A percentile compares a stretch with the other conserved stretches of the same genome.
Conservation (phyloP, 2,797 vertebrate species). For the Clarias fuscus region DNA sequence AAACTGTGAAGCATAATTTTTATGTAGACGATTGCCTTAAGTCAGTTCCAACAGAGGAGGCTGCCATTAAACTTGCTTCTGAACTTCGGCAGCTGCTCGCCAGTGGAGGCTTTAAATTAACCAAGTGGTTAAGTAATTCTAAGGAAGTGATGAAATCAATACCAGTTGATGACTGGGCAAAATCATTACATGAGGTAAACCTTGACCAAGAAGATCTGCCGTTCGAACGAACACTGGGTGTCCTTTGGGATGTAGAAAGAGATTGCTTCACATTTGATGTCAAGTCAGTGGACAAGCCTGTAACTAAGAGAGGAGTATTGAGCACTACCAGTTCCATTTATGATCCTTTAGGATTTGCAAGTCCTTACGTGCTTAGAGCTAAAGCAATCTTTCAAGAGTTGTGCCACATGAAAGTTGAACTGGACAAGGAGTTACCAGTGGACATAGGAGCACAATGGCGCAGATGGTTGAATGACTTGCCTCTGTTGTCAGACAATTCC, state of each 20-base stretch:
- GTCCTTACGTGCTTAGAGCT: not conserved
- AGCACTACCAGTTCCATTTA: not conserved
- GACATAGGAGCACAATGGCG: not conserved
- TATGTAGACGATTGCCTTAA: not conserved
- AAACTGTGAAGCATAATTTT: not conserved
- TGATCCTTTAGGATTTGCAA: not conserved
- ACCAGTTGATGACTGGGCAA: not conserved
- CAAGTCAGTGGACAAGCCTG: not conserved
- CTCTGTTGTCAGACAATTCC: not conserved
- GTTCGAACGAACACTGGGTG: not conserved
- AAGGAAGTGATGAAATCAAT: not conserved
- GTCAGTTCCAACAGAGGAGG: not conserved
- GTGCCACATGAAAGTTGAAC: not conserved
- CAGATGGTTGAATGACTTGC: not conserved
- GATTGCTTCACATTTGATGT: not conserved
- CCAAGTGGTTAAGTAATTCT: conserved; percentile 1
- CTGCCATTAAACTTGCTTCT: not conserved
- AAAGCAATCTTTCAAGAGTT: not conserved
- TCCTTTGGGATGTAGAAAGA: not conserved
- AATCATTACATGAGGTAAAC: not conserved
- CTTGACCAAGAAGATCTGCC: not conserved
- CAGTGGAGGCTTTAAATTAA: not conserved
- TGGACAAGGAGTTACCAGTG: not conserved
- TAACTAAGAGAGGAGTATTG: not conserved
- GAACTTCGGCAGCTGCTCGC: not conserved